Evolutionary conservation across 2,888 invertebrate genomes (phyloP).

Genomic region (Nebria brevicollis): DNA sequence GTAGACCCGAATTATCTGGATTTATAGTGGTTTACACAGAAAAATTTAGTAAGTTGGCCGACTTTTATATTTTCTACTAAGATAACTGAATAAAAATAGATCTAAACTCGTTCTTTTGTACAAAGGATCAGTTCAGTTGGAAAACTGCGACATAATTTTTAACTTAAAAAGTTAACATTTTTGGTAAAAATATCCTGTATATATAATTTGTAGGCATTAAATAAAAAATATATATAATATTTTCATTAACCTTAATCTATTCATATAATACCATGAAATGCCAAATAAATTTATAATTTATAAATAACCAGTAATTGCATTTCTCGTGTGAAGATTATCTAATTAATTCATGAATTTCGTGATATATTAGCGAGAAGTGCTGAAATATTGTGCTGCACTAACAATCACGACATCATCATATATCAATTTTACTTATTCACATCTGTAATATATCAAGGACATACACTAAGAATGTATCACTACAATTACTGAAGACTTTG

Average conservation of each 20-base stretch:
- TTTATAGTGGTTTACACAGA: no score
- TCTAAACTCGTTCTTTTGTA: no score
- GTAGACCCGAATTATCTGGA: no score
- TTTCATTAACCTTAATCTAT: background rate
- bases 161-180: no score
- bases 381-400: background rate
- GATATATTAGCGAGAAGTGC: background rate
- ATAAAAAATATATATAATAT: background rate
- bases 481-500: background rate
- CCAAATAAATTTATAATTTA: background rate
- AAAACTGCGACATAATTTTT: no score
- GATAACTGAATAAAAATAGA: no score
- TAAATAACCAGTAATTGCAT: background rate
- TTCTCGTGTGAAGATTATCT: background rate
- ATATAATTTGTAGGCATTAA: no score
- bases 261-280: background rate
- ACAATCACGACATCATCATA: background rate
- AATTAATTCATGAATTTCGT: background rate
- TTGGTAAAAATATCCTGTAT: no score
- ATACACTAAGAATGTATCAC: background rate
- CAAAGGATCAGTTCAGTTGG: no score
- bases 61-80: no score
- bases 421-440: background rate
- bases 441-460: background rate
- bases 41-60: no score